Conservation (phyloP, 1,140 invertebrate species). For the Cylas formicarius region DNA sequence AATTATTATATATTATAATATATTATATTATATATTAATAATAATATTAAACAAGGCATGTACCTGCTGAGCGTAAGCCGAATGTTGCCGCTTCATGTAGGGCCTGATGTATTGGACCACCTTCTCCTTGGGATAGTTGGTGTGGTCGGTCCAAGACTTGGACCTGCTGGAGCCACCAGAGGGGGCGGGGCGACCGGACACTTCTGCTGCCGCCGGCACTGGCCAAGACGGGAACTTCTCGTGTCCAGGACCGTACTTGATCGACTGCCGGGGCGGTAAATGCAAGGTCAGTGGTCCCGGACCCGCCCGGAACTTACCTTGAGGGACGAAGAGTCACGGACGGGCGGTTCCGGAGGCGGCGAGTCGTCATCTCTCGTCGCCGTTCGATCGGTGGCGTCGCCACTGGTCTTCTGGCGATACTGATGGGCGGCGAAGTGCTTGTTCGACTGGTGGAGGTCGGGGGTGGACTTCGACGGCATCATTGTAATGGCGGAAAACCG, state of each 20-base stretch:
- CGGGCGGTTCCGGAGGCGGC: constrained; percentile 54
- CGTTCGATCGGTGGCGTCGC: constrained; percentile 5
- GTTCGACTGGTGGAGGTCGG: constrained; percentile 39
- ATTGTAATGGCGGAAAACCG: too few relatives aligned
- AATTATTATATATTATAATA: too few relatives aligned
- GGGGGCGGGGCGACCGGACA: constrained; percentile 30
- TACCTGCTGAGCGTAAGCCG: constrained; percentile 59
- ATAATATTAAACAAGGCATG: too few relatives aligned
- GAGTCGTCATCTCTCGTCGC: constrained; percentile 35
- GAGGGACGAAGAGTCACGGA: constrained; percentile 61
- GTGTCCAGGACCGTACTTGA: constrained; percentile 66
- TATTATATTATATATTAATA: too few relatives aligned
- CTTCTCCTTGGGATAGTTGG: constrained; percentile 67
- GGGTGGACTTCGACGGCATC: constrained; percentile 44
- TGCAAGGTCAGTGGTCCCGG: not conserved
- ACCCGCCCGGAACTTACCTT: constrained; percentile 38
- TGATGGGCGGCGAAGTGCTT: too few relatives aligned
- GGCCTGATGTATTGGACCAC: constrained; percentile 58
- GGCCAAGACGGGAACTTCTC: constrained; percentile 80
- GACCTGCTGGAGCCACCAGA: constrained; percentile 52
- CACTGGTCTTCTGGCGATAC: too few relatives aligned
- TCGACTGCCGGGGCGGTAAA: constrained; percentile 30
- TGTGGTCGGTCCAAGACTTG: constrained; percentile 69
- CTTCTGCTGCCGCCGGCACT: constrained; percentile 47
- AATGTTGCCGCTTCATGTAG: constrained; percentile 58